A percentile compares a stretch with the other conserved stretches of the same genome.
These are phyloP conservation scores for Sebastolobus alascanus DNA, from an alignment of 2,797 vertebrate genomes.

Conservation along the genomic window DNA sequence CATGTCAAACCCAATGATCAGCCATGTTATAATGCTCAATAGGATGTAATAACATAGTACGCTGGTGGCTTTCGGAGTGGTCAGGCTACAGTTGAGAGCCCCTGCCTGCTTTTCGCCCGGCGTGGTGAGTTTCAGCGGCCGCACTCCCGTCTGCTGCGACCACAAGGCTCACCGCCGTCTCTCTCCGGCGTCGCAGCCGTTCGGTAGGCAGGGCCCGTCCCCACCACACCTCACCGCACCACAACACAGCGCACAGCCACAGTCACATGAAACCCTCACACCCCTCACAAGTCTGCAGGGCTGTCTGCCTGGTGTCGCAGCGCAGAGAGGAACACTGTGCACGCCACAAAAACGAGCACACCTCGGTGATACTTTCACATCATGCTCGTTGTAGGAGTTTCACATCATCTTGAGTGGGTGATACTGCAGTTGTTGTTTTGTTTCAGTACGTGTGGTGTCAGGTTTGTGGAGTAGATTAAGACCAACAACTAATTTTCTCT, in stretches of 20 bases:
- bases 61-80: slow-evolving; percentile 69
- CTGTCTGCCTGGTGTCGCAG: slow-evolving; percentile 21
- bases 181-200: slow-evolving; percentile 65
- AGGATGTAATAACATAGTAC: slow-evolving; percentile 72
- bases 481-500: slow-evolving; percentile 14
- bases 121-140: slow-evolving; percentile 64
- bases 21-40: slow-evolving; percentile 69
- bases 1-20: slow-evolving; percentile 63
- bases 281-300: slow-evolving; percentile 46
- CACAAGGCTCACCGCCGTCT: slow-evolving; percentile 77
- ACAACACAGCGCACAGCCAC: slow-evolving; percentile 62
- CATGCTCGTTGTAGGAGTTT: slow-evolving; percentile 37
- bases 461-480: slow-evolving; percentile 2
- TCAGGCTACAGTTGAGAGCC: slow-evolving; percentile 70
- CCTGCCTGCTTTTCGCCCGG: slow-evolving; percentile 50
- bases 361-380: slow-evolving; percentile 34
- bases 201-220: slow-evolving; percentile 65
- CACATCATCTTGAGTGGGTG: slow-evolving; percentile 34
- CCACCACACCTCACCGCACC: slow-evolving; percentile 72
- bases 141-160: slow-evolving; percentile 69
- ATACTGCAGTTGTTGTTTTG: slow-evolving; percentile 23
- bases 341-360: not conserved
- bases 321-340: not conserved
- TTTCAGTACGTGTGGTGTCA: not conserved
- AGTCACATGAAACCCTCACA: slow-evolving; percentile 64